phyloP scores from a whole-genome alignment of 2,888 invertebrate genomes.

The Serrognathus titanus region DNA sequence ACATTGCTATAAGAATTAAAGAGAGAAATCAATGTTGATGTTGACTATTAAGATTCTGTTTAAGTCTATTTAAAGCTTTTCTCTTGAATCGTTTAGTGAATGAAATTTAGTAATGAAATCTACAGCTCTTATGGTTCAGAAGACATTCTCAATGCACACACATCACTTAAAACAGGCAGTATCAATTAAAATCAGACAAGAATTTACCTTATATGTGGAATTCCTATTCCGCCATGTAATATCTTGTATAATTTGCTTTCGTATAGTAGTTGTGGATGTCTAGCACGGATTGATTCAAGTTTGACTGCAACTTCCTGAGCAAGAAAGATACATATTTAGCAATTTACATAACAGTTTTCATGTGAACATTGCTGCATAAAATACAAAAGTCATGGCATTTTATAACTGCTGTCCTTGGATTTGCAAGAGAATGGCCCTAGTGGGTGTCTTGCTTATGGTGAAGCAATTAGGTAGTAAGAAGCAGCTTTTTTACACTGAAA shows the following conservation, averaged over 20 bases:
- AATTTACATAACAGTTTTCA: background rate
- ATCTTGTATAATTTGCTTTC: slow-evolving; percentile 99
- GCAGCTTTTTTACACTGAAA: too few species aligned
- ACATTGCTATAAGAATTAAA: too few species aligned
- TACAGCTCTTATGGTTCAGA: too few species aligned
- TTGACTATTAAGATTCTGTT: too few species aligned
- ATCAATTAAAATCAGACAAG: background rate
- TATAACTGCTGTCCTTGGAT: slow-evolving; percentile 19
- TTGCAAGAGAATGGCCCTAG: slow-evolving; percentile 23
- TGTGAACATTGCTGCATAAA: background rate
- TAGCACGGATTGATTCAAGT: slow-evolving; percentile 92
- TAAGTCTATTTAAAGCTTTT: too few species aligned
- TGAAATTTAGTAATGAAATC: too few species aligned
- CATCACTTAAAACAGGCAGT: background rate
- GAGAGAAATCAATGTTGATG: too few species aligned
- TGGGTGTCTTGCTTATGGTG: slow-evolving; percentile 11
- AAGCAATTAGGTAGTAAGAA: too few species aligned
- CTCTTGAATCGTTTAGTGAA: too few species aligned
- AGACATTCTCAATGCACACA: too few species aligned
- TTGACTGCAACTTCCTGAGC: slow-evolving; percentile 97
- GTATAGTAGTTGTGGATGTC: slow-evolving; percentile 97
- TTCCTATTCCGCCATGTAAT: slow-evolving; percentile 94
- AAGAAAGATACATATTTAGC: slow-evolving; percentile 25
- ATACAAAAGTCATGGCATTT: background rate
- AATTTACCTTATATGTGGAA: slow-evolving; percentile 88